These are phyloP conservation scores for Azemiops feae DNA, from an alignment of 2,113 vertebrate genomes.

Conservation along the genomic window DNA sequence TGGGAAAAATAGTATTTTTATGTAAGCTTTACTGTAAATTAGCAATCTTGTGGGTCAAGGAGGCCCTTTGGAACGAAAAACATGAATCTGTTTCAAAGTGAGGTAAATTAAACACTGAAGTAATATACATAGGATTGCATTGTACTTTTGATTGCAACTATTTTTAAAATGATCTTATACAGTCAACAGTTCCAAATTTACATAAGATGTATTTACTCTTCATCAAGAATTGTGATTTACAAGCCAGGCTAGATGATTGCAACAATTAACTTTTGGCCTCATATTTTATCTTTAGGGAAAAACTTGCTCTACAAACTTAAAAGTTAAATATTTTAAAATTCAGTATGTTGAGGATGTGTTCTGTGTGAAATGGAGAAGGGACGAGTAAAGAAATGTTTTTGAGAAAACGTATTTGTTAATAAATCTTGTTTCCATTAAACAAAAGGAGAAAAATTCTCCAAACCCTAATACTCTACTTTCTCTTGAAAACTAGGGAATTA, in stretches of 20 bases:
- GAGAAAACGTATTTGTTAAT: neutral
- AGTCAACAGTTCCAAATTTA: neutral
- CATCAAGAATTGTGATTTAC: neutral
- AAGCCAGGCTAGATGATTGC: neutral
- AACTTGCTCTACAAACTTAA: neutral
- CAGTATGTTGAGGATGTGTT: neutral
- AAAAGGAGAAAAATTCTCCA: slow-evolving; percentile 22
- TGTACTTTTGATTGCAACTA: neutral
- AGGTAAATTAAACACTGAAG: neutral
- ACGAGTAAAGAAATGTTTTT: neutral
- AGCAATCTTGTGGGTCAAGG: neutral
- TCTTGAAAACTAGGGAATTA: neutral
- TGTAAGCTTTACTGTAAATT: neutral
- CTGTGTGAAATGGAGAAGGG: neutral
- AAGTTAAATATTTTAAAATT: neutral
- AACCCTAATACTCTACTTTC: slow-evolving; percentile 11
- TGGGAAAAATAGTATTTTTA: neutral
- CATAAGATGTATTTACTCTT: slow-evolving; percentile 7
- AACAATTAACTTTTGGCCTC: neutral
- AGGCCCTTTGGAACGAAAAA: neutral
- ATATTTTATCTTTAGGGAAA: neutral
- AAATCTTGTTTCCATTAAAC: neutral
- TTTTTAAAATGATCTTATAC: neutral
- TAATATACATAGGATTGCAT: neutral
- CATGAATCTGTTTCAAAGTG: neutral